phyloP scores from a whole-genome alignment of 2,888 invertebrate species.

The Alitta virens region DNA sequence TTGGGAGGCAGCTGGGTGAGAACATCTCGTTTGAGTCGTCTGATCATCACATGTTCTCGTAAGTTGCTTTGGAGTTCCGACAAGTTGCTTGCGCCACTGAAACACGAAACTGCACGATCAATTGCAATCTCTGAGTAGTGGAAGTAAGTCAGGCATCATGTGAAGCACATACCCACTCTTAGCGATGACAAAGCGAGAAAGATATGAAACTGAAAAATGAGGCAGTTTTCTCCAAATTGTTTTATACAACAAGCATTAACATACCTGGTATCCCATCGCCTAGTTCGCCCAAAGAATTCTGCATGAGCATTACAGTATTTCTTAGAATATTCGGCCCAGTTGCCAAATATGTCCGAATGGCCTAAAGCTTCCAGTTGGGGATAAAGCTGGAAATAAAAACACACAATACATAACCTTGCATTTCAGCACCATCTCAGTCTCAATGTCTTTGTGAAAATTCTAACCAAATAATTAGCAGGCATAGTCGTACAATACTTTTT shows the following conservation, averaged over 20 bases:
- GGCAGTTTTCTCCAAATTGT: too few relatives aligned
- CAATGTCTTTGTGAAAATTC: too few relatives aligned
- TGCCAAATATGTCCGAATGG: slow-evolving; percentile 40
- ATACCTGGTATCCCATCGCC: slow-evolving; percentile 43
- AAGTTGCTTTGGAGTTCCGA: slow-evolving; percentile 45
- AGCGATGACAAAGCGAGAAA: too few relatives aligned
- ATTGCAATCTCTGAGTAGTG: too few relatives aligned
- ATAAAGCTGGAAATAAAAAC: slow-evolving; percentile 38
- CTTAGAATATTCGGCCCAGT: slow-evolving; percentile 44
- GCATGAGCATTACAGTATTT: slow-evolving; percentile 47
- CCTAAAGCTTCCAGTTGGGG: slow-evolving; percentile 49
- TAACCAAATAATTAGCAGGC: too few relatives aligned
- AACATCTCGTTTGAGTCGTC: slow-evolving; percentile 47
- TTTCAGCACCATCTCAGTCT: not conserved
- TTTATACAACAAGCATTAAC: too few relatives aligned
- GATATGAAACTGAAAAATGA: too few relatives aligned
- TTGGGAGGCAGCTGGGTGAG: slow-evolving; percentile 50
- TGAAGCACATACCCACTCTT: not conserved
- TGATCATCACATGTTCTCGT: slow-evolving; percentile 41
- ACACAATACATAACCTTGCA: not conserved
- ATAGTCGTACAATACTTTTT: too few relatives aligned
- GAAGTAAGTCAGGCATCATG: not conserved
- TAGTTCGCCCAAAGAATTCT: slow-evolving; percentile 40
- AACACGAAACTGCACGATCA: not conserved
- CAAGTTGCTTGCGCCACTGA: slow-evolving; percentile 50